Evolutionary conservation across 2,797 vertebrate species (phyloP), one percentile per base, ranked within the genome.

Genomic region (Gallinago nigripennis): DNA sequence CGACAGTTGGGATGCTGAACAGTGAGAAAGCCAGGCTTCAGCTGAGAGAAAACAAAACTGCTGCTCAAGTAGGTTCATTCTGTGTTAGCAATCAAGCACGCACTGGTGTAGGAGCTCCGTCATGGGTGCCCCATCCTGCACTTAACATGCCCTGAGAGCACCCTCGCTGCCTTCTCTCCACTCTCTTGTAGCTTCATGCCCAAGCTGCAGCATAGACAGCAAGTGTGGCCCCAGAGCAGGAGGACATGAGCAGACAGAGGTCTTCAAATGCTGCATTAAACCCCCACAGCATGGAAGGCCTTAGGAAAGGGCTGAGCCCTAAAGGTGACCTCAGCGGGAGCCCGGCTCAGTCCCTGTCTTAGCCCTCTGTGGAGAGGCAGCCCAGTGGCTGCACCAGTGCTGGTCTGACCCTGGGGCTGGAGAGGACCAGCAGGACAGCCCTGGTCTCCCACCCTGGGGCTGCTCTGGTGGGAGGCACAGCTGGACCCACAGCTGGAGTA

Each of bases 181-280:
- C 24, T 39, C 31, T 33, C 11, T 2, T 31, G 46, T 21, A 25
- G 11, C 46, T 58, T 39, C 16, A 21, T 9, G 37, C 5, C 35
- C 25, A 65, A 41, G 48, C 41, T 58, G 18, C 45, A 64, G 25
- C 82, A 73, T 27, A 51, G 27, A 25, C 8, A 82, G 31, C 31
- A 65, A 48, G 68, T 4, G 28, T 0, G 1, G 20, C 27, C 27
- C 31, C 0, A 1, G 30, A 13, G 53, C 10, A 4, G 65, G 16
- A 73, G 33, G 17, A 30, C 60, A 16, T 0, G 6, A 73, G 57
- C 50, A 85, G 45, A 60, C 11, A 28, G 43, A 85, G 37, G 7
- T 4, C 51, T 58, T 61, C 24, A 63, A 58, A 66, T 0, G 1
- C 43, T 46, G 27, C n/a, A 3, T 24, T 17, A 57, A 50, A 41